Conservation (phyloP, 2,888 invertebrate species). For the Rotaria socialis region DNA sequence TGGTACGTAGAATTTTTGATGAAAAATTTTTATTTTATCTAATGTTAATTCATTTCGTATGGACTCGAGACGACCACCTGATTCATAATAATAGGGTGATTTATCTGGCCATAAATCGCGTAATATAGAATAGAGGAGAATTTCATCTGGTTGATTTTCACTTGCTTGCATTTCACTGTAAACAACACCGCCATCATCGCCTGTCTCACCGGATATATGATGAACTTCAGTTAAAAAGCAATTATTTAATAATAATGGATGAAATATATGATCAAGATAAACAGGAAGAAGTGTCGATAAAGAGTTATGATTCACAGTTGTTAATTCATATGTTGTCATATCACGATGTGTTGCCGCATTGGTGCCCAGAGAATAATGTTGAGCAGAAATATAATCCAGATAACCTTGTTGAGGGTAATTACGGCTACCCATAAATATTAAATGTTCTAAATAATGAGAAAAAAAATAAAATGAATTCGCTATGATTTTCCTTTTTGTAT, state of each 20-base stretch:
- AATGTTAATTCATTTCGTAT: conserved; percentile 75
- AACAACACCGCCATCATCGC: conserved; percentile 86
- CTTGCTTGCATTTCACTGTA: conserved; percentile 87
- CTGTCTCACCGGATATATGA: conserved; percentile 75
- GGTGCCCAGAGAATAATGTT: conserved; percentile 82
- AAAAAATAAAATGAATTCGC: not conserved
- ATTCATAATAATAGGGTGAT: conserved; percentile 77
- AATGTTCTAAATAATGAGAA: conserved; percentile 69
- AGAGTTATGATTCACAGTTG: conserved; percentile 79
- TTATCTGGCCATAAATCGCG: conserved; percentile 73
- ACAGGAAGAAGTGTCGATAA: conserved; percentile 82
- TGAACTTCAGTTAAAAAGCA: conserved; percentile 84
- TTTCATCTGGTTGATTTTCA: conserved; percentile 74
- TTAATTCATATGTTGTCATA: conserved; percentile 82
- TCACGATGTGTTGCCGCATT: conserved; percentile 82
- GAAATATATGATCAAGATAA: conserved; percentile 81
- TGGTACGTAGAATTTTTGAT: conserved; percentile 78
- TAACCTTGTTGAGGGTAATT: conserved; percentile 78
- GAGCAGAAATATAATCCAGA: conserved; percentile 78
- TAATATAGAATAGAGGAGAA: conserved; percentile 67
- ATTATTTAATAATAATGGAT: conserved; percentile 75
- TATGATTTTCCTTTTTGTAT: too few relatives aligned
- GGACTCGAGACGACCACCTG: conserved; percentile 79
- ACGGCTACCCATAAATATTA: conserved; percentile 82
- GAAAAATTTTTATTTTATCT: conserved; percentile 74